Evolutionary conservation across 2,888 invertebrate genomes (phyloP), one percentile per base, ranked within the genome.

Genomic region (Brachylomia viminalis): DNA sequence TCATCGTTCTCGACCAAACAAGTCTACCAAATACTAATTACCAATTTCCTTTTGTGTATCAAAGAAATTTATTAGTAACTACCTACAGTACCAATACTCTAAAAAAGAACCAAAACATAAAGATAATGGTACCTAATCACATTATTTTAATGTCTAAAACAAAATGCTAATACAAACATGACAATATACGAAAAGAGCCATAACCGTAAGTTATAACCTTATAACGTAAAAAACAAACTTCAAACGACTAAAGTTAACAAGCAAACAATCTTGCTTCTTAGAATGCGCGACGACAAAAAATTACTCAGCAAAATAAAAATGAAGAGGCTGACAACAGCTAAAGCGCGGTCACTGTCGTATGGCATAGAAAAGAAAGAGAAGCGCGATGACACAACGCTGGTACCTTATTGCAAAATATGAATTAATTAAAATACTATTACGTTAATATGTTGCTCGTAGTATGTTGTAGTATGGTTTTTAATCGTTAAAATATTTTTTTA

Each of bases 201-300:
- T 47, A 71, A 68, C 56, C n/a, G 30, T 78, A 30, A 65, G 23
- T 62, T 66, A 66, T 42, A 82, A 70, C 61, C n/a, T n/a, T n/a
- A n/a, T n/a, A n/a, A n/a, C n/a, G n/a, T n/a, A n/a, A n/a, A 75
- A 82, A 82, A 82, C 52, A 54, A 69, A 72, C 30, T 78, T 58
- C 15, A 78, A 82, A 82, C 47, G 68, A 58, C 61, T 52, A 33
- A 72, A 66, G 52, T 78, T 58, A 72, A 72, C 49, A 66, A 33
- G 72, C 27, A 47, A 69, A 61, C 68, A 72, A 68, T 69, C 6
- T 58, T 64, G 15, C 11, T 75, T 79, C 74, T 69, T 45, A 58
- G 58, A 83, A 79, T 61, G 59, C 8, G 20, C 15, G 10, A 61
- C 47, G 5, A 66, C 38, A 72, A 74, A 68, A 70, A 77, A 38